Evolutionary conservation across 2,113 vertebrate species (phyloP).

Genomic region (Daboia siamensis): DNA sequence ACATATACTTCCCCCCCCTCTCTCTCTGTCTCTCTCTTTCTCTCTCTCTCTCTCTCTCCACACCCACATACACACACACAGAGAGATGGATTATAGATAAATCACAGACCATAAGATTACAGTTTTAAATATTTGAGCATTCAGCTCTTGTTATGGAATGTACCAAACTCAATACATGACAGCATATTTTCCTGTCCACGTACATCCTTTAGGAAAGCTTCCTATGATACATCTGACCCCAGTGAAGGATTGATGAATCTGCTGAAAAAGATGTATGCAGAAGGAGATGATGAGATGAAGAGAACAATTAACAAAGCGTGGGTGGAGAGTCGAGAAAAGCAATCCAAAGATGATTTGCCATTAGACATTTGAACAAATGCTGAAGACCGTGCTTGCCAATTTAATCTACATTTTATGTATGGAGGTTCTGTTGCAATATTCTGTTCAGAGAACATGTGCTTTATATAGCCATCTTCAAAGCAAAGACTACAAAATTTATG

Average conservation of each 20-base stretch:
- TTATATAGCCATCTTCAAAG: constrained; percentile 64
- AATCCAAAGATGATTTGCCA: constrained; percentile 79
- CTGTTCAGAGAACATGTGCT: constrained; percentile 52
- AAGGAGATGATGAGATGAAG: constrained; percentile 97
- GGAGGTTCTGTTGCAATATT: constrained; percentile 57
- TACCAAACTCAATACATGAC: background rate
- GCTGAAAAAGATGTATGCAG: constrained; percentile 93
- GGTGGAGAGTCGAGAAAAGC: constrained; percentile 95
- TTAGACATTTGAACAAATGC: constrained; percentile 76
- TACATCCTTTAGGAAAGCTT: constrained; percentile 77
- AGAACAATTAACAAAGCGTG: constrained; percentile 97
- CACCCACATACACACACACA: no score
- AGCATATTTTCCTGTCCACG: accelerated
- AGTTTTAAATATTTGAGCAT: background rate
- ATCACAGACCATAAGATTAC: background rate
- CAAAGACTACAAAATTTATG: constrained; percentile 56
- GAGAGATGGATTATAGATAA: background rate
- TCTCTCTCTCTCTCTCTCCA: no score
- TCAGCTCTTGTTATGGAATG: accelerated
- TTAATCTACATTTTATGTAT: constrained; percentile 60
- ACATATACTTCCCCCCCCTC: no score
- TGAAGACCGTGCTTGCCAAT: constrained; percentile 37
- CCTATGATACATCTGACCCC: constrained; percentile 83
- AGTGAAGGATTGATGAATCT: constrained; percentile 93
- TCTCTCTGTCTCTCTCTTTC: no score